Conservation (phyloP, 2,113 vertebrate genomes). For the Rhinopomastus cyanomelas region DNA sequence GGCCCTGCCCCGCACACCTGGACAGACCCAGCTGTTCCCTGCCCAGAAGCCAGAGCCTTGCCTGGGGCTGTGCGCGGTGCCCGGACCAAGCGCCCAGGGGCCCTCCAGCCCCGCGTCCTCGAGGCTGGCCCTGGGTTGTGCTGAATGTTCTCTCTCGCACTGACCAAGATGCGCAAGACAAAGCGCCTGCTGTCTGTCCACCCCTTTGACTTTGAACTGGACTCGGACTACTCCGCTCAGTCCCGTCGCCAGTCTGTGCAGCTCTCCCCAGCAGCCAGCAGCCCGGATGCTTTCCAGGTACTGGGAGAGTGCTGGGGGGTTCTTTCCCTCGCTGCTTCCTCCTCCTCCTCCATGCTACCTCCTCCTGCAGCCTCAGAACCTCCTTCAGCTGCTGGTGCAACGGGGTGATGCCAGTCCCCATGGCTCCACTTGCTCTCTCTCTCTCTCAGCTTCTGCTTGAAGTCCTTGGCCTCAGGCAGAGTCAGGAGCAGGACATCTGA, state of each 20-base stretch:
- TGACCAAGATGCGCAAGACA: constrained; percentile 78
- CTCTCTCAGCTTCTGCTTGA: neutral
- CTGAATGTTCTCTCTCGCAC: neutral
- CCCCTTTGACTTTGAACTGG: constrained; percentile 82
- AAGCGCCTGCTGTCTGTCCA: constrained; percentile 87
- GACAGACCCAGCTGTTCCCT: neutral
- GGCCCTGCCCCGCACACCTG: rapidly evolving
- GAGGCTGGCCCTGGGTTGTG: neutral
- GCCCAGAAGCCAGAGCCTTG: neutral
- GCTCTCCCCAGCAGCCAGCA: constrained; percentile 41
- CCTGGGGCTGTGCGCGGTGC: neutral
- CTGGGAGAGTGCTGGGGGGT: neutral
- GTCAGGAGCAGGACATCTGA: neutral
- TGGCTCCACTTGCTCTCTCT: rapidly evolving
- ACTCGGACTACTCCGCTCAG: constrained; percentile 72
- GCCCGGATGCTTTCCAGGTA: constrained; percentile 70
- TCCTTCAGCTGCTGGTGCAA: neutral
- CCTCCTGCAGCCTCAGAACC: neutral
- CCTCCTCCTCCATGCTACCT: neutral
- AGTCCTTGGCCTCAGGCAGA: neutral
- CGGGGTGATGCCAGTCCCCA: neutral
- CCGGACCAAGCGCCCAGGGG: neutral
- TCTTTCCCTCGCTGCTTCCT: neutral
- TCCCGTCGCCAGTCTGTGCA: constrained; percentile 64
- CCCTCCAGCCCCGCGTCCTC: neutral